Base-by-base conservation (phyloP, 2,888 invertebrate genomes). In the Lissocephala sabroskyi region DNA sequence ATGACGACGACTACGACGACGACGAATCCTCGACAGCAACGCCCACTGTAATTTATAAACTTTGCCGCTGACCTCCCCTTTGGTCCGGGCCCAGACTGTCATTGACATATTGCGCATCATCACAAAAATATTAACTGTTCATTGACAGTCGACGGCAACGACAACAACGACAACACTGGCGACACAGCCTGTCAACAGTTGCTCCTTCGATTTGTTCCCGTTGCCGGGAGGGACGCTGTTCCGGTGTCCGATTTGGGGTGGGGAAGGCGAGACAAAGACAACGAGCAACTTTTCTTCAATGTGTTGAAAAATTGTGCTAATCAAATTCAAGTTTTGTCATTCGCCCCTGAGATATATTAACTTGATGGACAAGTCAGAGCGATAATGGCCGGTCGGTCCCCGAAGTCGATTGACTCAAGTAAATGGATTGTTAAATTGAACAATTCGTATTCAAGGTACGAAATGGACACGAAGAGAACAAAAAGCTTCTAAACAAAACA, bases 91-190 rank as follows among this genome's bases (percentile, higher is more conserved):
- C 9, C 33, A 17, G 9, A 13, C 62, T 78, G 70, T 74, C 79
- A 78, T 60, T 80, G 79, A 80, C 73, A 78, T 79, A 80, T 80
- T 76, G 74, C 65, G 60, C 65, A 67, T 78, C 77, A 80, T 79
- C 79, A 70, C 54, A 62, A 68, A 77, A 74, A 74, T 76, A 79
- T 75, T 62, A 75, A 79, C 71, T 73, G 73, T 73, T 73, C 59
- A 71, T 73, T 66, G 73, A 60, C 65, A 64, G 58, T 48, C 32
- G 39, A 45, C 29, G 2, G 48, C 36, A 26, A 16, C 39, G 13
- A n/a, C n/a, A n/a, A n/a, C n/a, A n/a, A n/a, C n/a, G n/a, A n/a
- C n/a, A n/a, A n/a, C n/a, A n/a, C n/a, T n/a, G 35, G 29, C 29
- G 41, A 16, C 56, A 46, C 37, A 36, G 41, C 44, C 58, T 56